These are phyloP conservation scores for Lasioglossum baleicum DNA, from an alignment of 1,140 invertebrate genomes.

Conservation along the genomic window DNA sequence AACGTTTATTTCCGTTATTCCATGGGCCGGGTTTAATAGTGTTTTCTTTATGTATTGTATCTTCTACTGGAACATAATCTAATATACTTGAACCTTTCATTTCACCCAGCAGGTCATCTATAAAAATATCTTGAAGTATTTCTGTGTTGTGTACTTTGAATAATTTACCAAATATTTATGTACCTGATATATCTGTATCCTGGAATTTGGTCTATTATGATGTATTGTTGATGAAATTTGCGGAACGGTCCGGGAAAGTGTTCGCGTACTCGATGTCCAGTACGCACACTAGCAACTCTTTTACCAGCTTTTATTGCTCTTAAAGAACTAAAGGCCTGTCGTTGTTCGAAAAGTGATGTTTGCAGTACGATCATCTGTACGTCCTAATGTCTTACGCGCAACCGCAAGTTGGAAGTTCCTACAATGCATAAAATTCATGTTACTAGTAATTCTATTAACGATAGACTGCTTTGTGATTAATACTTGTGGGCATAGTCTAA, in stretches of 20 bases:
- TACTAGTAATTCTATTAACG: too few relatives aligned
- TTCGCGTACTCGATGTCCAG: conserved; percentile 77
- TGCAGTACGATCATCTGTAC: conserved; percentile 81
- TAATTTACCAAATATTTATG: too few relatives aligned
- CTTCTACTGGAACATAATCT: conserved; percentile 80
- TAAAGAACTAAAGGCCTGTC: conserved; percentile 87
- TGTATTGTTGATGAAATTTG: conserved; percentile 61
- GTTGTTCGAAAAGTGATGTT: conserved; percentile 83
- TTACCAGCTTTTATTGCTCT: conserved; percentile 82
- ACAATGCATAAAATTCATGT: conserved; percentile 41
- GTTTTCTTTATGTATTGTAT: conserved; percentile 83
- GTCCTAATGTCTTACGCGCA: conserved; percentile 82
- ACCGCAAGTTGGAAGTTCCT: conserved; percentile 84
- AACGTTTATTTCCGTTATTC: conserved; percentile 76
- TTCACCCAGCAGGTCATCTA: conserved; percentile 39
- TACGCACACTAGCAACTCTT: conserved; percentile 78
- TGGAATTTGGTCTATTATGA: conserved; percentile 65
- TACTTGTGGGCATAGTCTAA: conserved; percentile 86
- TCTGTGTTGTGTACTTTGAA: too few relatives aligned
- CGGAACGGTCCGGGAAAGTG: conserved; percentile 72
- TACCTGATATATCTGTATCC: conserved; percentile 76
- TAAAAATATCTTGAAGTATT: too few relatives aligned
- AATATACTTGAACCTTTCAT: conserved; percentile 79
- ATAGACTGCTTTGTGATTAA: conserved; percentile 58
- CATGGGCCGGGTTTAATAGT: conserved; percentile 83